phyloP scores from a whole-genome alignment of 2,888 invertebrate species.

The Parapristionchus giblindavisi region DNA sequence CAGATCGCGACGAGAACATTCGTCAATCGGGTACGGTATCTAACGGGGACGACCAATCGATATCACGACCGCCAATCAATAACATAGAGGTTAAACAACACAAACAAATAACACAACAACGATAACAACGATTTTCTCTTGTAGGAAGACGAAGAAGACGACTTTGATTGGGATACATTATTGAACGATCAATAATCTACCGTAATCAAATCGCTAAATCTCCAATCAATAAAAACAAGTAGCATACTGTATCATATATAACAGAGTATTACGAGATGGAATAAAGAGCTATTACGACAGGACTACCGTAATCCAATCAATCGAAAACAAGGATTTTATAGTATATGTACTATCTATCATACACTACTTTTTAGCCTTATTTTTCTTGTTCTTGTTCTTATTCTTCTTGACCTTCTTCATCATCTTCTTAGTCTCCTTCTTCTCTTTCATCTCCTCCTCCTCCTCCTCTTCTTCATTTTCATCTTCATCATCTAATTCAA shows the following conservation, averaged over 20 bases:
- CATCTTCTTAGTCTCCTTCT: constrained; percentile 9
- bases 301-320: too few relatives aligned
- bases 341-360: too few relatives aligned
- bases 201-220: not conserved
- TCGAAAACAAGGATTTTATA: too few relatives aligned
- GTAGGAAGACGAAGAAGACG: constrained; percentile 46
- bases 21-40: constrained; percentile 9
- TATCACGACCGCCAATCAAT: constrained; percentile 7
- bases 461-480: constrained; percentile 14
- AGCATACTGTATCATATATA: not conserved
- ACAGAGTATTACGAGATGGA: constrained; percentile 1
- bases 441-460: constrained; percentile 8
- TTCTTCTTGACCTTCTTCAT: constrained; percentile 26
- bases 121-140: not conserved
- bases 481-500: constrained; percentile 7
- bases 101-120: constrained; percentile 1
- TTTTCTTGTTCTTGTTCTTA: too few relatives aligned
- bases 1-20: constrained; percentile 6
- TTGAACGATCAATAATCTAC: constrained; percentile 7
- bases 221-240: not conserved
- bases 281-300: too few relatives aligned
- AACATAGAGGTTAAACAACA: constrained; percentile 10
- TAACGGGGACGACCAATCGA: constrained; percentile 8
- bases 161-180: constrained; percentile 51
- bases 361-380: too few relatives aligned